phyloP scores from a whole-genome alignment of 2,113 vertebrate species.

The Chlamydotis undulata region DNA sequence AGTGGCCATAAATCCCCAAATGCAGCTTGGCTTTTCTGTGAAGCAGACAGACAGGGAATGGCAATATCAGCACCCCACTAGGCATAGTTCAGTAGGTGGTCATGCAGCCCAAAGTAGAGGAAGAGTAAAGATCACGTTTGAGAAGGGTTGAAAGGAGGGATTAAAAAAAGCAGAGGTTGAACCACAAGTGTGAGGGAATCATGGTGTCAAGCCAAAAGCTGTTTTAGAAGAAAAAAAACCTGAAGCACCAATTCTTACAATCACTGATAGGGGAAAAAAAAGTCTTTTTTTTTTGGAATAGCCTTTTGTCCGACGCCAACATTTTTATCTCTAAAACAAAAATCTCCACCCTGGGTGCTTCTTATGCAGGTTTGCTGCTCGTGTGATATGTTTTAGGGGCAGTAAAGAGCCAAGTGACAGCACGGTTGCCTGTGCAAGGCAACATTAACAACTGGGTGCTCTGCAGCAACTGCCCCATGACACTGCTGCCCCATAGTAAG shows the following conservation, averaged over 20 bases:
- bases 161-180: background rate
- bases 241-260: background rate
- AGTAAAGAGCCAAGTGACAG: background rate
- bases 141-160: background rate
- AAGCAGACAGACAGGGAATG: accelerated
- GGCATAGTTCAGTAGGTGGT: background rate
- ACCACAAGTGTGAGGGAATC: background rate
- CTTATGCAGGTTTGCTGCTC: background rate
- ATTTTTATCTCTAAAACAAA: background rate
- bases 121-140: background rate
- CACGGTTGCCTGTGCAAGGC: background rate
- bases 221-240: background rate
- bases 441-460: background rate
- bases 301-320: background rate
- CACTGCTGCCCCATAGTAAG: background rate
- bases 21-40: background rate
- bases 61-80: background rate
- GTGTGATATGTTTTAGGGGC: background rate
- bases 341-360: background rate
- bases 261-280: background rate
- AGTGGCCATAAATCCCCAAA: background rate
- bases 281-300: background rate
- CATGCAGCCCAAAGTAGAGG: background rate
- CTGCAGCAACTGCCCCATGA: background rate
- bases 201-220: background rate